phyloP scores from a whole-genome alignment of 2,888 invertebrate genomes.

The Sicus ferrugineus region DNA sequence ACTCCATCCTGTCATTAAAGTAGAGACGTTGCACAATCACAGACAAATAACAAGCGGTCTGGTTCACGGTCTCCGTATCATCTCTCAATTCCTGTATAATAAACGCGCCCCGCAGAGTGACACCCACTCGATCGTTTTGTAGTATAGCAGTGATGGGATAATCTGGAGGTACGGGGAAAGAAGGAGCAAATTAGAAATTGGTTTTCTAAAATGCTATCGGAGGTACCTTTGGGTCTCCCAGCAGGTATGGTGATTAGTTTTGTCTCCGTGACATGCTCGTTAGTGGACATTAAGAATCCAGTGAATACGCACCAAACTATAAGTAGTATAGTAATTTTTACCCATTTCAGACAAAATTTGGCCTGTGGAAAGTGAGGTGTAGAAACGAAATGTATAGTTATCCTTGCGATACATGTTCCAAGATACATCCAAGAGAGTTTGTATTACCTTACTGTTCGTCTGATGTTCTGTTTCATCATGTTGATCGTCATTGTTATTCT shows the following conservation, averaged over 20 bases:
- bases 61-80: constrained; percentile 39
- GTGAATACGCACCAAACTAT: constrained; percentile 76
- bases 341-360: constrained; percentile 59
- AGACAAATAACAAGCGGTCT: constrained; percentile 38
- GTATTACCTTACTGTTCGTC: constrained; percentile 47
- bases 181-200: not conserved
- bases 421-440: too few species aligned
- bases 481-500: constrained; percentile 60
- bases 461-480: constrained; percentile 56
- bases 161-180: constrained; percentile 44
- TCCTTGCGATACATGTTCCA: too few species aligned
- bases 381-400: too few species aligned
- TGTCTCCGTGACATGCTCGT: constrained; percentile 70
- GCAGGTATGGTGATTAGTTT: constrained; percentile 71
- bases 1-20: constrained; percentile 48
- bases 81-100: constrained; percentile 66
- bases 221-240: constrained; percentile 44
- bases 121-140: constrained; percentile 64
- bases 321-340: constrained; percentile 68
- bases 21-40: constrained; percentile 53
- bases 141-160: constrained; percentile 50
- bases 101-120: constrained; percentile 71
- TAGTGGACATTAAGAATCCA: constrained; percentile 73
- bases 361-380: constrained; percentile 43
- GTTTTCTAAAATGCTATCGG: not conserved